Evolutionary conservation across 2,888 invertebrate genomes (phyloP).

Genomic region (Chesias legatella): DNA sequence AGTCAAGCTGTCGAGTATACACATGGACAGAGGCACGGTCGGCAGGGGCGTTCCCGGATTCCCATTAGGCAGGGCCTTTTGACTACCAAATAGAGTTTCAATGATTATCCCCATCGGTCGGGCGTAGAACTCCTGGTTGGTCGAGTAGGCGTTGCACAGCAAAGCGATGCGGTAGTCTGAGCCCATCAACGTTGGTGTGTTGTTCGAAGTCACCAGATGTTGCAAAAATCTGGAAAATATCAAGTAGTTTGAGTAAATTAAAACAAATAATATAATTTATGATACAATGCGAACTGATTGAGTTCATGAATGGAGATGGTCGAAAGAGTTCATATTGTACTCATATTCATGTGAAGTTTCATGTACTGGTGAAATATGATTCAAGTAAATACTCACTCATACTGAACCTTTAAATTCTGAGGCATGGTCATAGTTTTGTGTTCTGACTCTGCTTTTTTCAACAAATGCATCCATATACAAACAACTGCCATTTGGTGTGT

Average conservation of each 20-base stretch:
- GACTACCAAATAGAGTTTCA: constrained; percentile 89
- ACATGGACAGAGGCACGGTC: constrained; percentile 94
- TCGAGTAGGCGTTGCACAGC: constrained; percentile 96
- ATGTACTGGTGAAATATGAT: background rate
- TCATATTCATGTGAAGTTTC: background rate
- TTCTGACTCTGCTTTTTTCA: constrained; percentile 95
- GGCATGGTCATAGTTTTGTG: constrained; percentile 91
- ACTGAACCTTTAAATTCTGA: constrained; percentile 88
- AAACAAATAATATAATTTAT: too few species aligned
- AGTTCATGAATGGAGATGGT: too few species aligned
- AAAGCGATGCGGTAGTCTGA: constrained; percentile 95
- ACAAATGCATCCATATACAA: constrained; percentile 97
- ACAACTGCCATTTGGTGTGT: constrained; percentile 96
- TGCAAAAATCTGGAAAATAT: constrained; percentile 86
- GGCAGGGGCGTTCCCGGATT: constrained; percentile 82
- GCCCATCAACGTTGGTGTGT: constrained; percentile 85
- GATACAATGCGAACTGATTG: too few species aligned
- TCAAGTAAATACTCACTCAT: constrained; percentile 82
- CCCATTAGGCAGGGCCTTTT: constrained; percentile 79
- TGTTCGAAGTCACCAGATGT: constrained; percentile 88
- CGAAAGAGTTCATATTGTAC: constrained; percentile 1
- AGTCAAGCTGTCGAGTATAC: constrained; percentile 94
- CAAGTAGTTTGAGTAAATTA: too few species aligned
- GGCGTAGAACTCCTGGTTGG: constrained; percentile 94
- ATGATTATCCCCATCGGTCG: constrained; percentile 95